A percentile compares a stretch with the other conserved stretches of the same genome.
Evolutionary conservation across 2,888 invertebrate genomes (phyloP).

Genomic region (Watsonalla cultraria): DNA sequence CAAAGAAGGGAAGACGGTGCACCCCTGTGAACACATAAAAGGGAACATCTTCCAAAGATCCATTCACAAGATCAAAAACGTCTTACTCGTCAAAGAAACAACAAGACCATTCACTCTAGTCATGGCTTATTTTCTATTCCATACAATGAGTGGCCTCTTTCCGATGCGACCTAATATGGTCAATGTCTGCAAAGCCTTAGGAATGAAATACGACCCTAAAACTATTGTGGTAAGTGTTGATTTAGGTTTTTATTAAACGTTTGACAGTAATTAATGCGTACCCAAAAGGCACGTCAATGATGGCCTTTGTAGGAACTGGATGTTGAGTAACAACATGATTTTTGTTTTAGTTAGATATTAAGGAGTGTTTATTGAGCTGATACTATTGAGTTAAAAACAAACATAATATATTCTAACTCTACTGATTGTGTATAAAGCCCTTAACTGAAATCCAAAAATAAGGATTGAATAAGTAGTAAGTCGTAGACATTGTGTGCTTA

Average conservation of each 20-base stretch:
- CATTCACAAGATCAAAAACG: slow-evolving; percentile 43
- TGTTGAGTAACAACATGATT: background rate
- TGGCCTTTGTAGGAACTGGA: slow-evolving; percentile 1
- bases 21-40: slow-evolving; percentile 46
- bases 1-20: slow-evolving; percentile 37
- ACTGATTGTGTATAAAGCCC: no score
- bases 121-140: slow-evolving; percentile 73
- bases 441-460: background rate
- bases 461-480: no score
- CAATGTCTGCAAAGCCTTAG: slow-evolving; percentile 69
- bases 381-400: no score
- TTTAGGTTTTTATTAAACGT: background rate
- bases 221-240: slow-evolving; percentile 64
- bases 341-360: background rate
- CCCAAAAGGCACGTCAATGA: background rate
- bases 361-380: background rate
- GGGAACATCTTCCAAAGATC: slow-evolving; percentile 39
- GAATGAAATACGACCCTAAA: slow-evolving; percentile 67
- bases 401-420: no score
- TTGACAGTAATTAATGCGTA: background rate
- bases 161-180: slow-evolving; percentile 78
- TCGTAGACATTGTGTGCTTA: no score
- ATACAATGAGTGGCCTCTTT: slow-evolving; percentile 68
- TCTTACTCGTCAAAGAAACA: slow-evolving; percentile 72
- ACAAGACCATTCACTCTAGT: slow-evolving; percentile 72